Evolutionary conservation across 2,888 invertebrate genomes (phyloP).

Genomic region (Lampropteryx suffumata): DNA sequence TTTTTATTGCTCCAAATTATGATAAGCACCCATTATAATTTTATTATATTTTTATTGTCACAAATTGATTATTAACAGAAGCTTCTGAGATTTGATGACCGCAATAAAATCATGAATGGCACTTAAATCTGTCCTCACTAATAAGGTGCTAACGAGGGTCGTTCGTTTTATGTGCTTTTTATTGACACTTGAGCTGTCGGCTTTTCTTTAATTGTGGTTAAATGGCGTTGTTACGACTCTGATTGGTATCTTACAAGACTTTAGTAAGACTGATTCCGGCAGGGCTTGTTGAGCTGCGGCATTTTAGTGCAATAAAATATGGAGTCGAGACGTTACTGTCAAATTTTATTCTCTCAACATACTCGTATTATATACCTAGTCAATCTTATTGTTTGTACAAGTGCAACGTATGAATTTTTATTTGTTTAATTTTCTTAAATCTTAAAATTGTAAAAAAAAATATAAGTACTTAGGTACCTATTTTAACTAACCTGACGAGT

Average conservation of each 20-base stretch:
- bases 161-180: slow-evolving; percentile 76
- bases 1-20: slow-evolving; percentile 18
- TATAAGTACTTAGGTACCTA: no score
- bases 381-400: no score
- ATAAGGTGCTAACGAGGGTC: slow-evolving; percentile 78
- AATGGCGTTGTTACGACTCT: slow-evolving; percentile 33
- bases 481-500: no score
- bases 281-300: slow-evolving; percentile 43
- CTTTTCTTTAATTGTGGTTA: slow-evolving; percentile 47
- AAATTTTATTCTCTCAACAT: slow-evolving; percentile 20
- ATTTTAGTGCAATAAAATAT: slow-evolving; percentile 60
- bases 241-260: slow-evolving; percentile 62
- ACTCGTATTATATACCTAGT: no score
- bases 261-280: slow-evolving; percentile 37
- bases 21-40: slow-evolving; percentile 32
- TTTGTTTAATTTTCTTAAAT: no score
- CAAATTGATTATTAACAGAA: slow-evolving; percentile 53
- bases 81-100: slow-evolving; percentile 56
- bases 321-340: slow-evolving; percentile 21
- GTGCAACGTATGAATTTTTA: no score
- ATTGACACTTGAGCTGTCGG: slow-evolving; percentile 68
- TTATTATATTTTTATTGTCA: slow-evolving; percentile 50
- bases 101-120: slow-evolving; percentile 67
- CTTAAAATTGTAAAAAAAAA: no score
- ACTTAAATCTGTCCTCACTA: slow-evolving; percentile 71